These are phyloP conservation scores for Paramisgurnus dabryanus DNA, from an alignment of 2,113 vertebrate genomes.

Conservation along the genomic window DNA sequence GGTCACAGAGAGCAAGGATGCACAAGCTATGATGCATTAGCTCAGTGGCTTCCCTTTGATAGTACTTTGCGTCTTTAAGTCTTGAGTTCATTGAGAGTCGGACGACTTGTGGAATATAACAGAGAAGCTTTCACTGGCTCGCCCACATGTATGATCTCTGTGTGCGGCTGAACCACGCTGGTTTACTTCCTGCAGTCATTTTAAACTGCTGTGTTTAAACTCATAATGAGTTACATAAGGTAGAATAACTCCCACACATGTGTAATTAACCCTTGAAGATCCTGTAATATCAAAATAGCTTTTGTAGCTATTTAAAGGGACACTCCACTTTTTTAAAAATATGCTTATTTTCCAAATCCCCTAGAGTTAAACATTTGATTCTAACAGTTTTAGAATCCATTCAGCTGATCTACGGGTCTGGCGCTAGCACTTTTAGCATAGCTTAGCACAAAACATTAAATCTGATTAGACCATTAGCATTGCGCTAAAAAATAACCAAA, in stretches of 20 bases:
- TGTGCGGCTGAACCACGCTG: not conserved
- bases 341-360: too few relatives aligned
- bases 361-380: too few relatives aligned
- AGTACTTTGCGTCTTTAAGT: slow-evolving; percentile 46
- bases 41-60: slow-evolving; percentile 29
- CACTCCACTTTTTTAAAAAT: too few relatives aligned
- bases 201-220: not conserved
- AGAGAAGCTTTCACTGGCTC: slow-evolving; percentile 4
- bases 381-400: too few relatives aligned
- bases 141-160: slow-evolving; percentile 25
- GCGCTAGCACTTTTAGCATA: too few relatives aligned
- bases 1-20: slow-evolving; percentile 25
- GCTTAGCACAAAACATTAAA: too few relatives aligned
- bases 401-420: too few relatives aligned
- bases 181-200: slow-evolving; percentile 1
- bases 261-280: not conserved
- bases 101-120: not conserved
- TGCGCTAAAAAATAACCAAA: too few relatives aligned
- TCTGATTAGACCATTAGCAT: too few relatives aligned
- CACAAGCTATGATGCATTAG: slow-evolving; percentile 56
- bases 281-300: too few relatives aligned
- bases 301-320: too few relatives aligned
- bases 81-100: slow-evolving; percentile 21
- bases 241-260: not conserved
- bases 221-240: slow-evolving; percentile 12